These are phyloP conservation scores for Centroberyx gerrardi DNA, from an alignment of 2,797 vertebrate genomes.

Conservation along the genomic window DNA sequence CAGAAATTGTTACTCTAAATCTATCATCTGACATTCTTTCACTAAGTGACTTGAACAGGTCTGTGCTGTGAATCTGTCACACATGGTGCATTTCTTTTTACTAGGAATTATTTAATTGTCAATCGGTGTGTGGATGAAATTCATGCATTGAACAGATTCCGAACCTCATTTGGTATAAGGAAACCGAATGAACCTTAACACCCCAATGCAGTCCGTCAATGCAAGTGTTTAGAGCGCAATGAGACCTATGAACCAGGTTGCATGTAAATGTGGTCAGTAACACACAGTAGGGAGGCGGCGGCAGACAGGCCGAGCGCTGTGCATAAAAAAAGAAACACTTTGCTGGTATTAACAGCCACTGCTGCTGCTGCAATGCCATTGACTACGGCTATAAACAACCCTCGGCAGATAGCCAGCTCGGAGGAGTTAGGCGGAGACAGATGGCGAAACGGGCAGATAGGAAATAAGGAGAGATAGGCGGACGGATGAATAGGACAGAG, in stretches of 20 bases:
- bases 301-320: slow-evolving; percentile 15
- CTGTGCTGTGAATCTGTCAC: no score
- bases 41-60: no score
- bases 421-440: slow-evolving; percentile 55
- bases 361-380: slow-evolving; percentile 26
- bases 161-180: not conserved
- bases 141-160: slow-evolving; percentile 26
- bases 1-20: not conserved
- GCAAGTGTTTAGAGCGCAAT: not conserved
- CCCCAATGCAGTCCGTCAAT: no score
- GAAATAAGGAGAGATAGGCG: slow-evolving; percentile 38
- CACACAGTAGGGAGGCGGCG: slow-evolving; percentile 13
- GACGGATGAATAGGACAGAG: slow-evolving; percentile 42
- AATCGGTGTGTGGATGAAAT: slow-evolving; percentile 11
- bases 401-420: slow-evolving; percentile 38
- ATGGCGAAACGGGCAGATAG: slow-evolving; percentile 60
- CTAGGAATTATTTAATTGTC: slow-evolving; percentile 17
- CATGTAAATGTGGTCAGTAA: slow-evolving; percentile 34
- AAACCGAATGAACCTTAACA: slow-evolving; percentile 31
- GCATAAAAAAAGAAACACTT: slow-evolving; percentile 13
- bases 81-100: not conserved
- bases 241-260: slow-evolving; percentile 5
- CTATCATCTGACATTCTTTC: not conserved
- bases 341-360: slow-evolving; percentile 43
- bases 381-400: slow-evolving; percentile 32